phyloP scores from a whole-genome alignment of 2,113 vertebrate genomes.

The Jacana jacana region DNA sequence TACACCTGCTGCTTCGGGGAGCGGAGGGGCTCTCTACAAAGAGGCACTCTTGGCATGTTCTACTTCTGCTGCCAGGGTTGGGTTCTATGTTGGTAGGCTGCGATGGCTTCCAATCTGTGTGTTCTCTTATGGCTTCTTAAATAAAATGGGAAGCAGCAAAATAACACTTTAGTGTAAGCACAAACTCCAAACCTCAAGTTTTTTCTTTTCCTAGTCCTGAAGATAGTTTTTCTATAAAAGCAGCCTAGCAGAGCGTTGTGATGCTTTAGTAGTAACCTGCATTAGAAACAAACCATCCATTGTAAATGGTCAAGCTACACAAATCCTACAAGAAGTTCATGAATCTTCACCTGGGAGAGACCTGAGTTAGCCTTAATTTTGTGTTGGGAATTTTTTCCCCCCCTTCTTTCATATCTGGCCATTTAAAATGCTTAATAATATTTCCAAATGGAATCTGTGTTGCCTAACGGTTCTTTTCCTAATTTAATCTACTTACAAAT shows the following conservation, averaged over 20 bases:
- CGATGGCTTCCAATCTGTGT: neutral
- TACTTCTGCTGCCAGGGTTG: neutral
- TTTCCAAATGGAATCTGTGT: neutral
- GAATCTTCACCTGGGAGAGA: neutral
- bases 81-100: neutral
- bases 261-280: neutral
- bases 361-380: neutral
- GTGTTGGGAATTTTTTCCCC: rapidly evolving
- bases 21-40: neutral
- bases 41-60: neutral
- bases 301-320: neutral
- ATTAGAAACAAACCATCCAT: neutral
- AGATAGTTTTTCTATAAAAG: neutral
- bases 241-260: neutral
- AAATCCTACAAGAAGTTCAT: neutral
- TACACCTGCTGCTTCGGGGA: constrained; percentile 63
- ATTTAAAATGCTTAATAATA: neutral
- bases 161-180: neutral
- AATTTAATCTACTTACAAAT: neutral
- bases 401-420: neutral
- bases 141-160: neutral
- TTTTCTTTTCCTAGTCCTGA: neutral
- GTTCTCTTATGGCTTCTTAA: neutral
- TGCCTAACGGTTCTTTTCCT: neutral
- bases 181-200: neutral